A percentile compares a stretch with the other conserved stretches of the same genome.
Conservation (phyloP, 2,113 vertebrate species). For the Toxotes chatareus region DNA sequence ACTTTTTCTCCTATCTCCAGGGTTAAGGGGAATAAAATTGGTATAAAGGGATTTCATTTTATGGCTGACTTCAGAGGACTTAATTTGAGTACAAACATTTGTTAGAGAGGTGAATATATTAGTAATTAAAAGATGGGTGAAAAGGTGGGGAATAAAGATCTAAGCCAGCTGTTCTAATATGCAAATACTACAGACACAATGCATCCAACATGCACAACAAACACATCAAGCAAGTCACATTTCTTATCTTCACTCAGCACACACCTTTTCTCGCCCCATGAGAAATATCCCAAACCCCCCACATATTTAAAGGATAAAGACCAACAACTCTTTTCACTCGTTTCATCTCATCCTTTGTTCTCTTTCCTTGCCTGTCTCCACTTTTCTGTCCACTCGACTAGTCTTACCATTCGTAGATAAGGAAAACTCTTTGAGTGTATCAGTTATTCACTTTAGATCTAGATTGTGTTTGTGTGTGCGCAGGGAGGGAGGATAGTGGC, state of each 20-base stretch:
- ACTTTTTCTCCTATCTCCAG: constrained; percentile 40
- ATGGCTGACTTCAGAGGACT: constrained; percentile 62
- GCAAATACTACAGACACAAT: constrained; percentile 4
- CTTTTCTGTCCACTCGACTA: constrained; percentile 1
- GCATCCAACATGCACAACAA: background rate
- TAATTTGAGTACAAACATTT: constrained; percentile 53
- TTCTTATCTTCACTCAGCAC: constrained; percentile 47
- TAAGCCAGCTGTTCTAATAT: background rate
- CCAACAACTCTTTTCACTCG: background rate
- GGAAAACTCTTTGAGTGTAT: constrained; percentile 15
- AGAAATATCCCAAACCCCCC: constrained; percentile 20
- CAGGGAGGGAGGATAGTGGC: background rate
- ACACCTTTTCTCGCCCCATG: constrained; percentile 3
- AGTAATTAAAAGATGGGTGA: constrained; percentile 42
- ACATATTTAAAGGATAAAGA: constrained; percentile 17
- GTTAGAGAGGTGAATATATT: constrained; percentile 49
- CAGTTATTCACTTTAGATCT: constrained; percentile 45
- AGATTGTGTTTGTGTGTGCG: constrained; percentile 9
- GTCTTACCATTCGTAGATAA: constrained; percentile 29
- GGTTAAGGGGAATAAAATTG: constrained; percentile 43
- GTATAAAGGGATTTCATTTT: constrained; percentile 64
- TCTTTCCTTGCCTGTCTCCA: background rate
- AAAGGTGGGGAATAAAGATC: constrained; percentile 22
- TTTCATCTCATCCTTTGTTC: constrained; percentile 27
- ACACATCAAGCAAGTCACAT: constrained; percentile 1